A percentile compares a stretch with the other conserved stretches of the same genome.
These are phyloP conservation scores for Gopherus evgoodei DNA, from an alignment of 2,113 vertebrate species.

Conservation along the genomic window DNA sequence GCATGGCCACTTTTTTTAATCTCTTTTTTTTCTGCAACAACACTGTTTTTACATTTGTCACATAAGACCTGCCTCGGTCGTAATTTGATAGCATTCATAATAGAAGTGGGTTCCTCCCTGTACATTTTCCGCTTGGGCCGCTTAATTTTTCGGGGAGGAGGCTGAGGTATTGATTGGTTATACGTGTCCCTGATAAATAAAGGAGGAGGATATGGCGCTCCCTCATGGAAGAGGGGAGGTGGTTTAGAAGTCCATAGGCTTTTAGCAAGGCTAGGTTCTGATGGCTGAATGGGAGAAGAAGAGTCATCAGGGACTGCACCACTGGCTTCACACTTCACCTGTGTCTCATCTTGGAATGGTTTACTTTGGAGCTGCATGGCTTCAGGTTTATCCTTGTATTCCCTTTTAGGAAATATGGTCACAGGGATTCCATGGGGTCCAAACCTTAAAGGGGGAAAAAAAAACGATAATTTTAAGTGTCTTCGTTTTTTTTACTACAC, in stretches of 20 bases:
- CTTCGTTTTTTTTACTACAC: background rate
- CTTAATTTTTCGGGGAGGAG: constrained; percentile 95
- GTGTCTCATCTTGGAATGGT: constrained; percentile 84
- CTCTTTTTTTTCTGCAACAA: constrained; percentile 87
- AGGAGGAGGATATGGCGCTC: constrained; percentile 95
- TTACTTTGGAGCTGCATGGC: constrained; percentile 86
- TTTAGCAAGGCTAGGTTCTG: constrained; percentile 76
- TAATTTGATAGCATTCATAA: constrained; percentile 98
- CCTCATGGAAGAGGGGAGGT: constrained; percentile 95
- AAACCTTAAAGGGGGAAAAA: constrained; percentile 84
- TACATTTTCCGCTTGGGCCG: constrained; percentile 95
- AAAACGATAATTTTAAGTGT: constrained; percentile 10
- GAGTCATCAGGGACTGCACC: constrained; percentile 75
- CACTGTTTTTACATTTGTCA: constrained; percentile 95
- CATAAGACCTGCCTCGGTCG: constrained; percentile 97
- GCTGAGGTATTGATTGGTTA: constrained; percentile 99
- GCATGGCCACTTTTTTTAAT: constrained; percentile 84
- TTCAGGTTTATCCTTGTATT: constrained; percentile 88
- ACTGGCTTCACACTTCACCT: constrained; percentile 75
- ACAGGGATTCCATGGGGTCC: constrained; percentile 98
- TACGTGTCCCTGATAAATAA: constrained; percentile 99
- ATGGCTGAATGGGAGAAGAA: constrained; percentile 70
- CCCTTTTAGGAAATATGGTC: constrained; percentile 93
- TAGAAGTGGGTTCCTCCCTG: constrained; percentile 96
- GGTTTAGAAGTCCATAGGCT: constrained; percentile 91